Evolutionary conservation across 2,888 invertebrate species (phyloP), one percentile per base, ranked within the genome.

Genomic region (Drosophila atripex): DNA sequence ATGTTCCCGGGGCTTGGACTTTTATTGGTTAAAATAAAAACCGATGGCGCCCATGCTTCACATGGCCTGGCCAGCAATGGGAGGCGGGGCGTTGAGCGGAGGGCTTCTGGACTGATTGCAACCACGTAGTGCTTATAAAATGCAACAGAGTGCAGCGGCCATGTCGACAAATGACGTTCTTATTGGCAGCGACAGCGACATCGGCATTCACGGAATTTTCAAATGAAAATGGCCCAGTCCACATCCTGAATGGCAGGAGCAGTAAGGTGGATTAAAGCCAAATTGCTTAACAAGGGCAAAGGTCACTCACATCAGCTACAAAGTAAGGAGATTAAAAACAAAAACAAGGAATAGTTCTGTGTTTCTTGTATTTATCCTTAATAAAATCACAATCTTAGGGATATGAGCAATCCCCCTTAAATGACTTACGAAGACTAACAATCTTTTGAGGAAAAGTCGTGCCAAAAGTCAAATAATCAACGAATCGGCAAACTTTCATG

Each of bases 181-280:
- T 50, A 47, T 47, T 28, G 49, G 32, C 28, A 9, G 50, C 49
- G 75, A 68, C 65, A 64, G 35, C 49, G 73, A 68, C 65, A 66
- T 54, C 56, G 50, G n/a, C 56, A 55, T 49, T 43, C 50, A 43
- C 45, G 61, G 73, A 65, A 82, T 82, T 75, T 16, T 55, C 46
- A 84, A 82, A 79, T 80, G 58, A 79, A 73, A 79, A 76, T 79
- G 73, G n/a, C 55, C 52, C 35, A 53, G 21, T 7, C 21, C 43
- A 30, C 18, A 16, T 18, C 25, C 14, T 39, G 14, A 23, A 53
- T 35, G n/a, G 25, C 25, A n/a, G 25, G 14, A 18, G 45, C 7
- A 18, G 18, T 18, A 32, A 39, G 54, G 35, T 45, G 35, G 38
- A 52, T 23, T n/a, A 8, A 30, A 23, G 35, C 16, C 9, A 6